A percentile compares a stretch with the other conserved stretches of the same genome.
These are phyloP conservation scores for Epirrhoe tristata DNA, from an alignment of 2,888 invertebrate species.

Conservation along the genomic window DNA sequence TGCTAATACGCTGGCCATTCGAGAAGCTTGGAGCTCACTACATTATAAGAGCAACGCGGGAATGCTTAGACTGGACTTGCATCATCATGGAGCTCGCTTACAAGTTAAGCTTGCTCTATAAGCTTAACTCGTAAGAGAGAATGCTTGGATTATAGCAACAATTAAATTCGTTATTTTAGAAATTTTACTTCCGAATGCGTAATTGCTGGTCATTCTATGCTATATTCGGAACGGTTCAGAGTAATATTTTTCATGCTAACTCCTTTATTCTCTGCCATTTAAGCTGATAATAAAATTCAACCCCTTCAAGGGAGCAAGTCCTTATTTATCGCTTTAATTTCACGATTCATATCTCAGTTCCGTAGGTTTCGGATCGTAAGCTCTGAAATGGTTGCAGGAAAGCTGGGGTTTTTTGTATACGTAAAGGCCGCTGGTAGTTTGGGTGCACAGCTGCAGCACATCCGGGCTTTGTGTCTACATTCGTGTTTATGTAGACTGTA, in stretches of 20 bases:
- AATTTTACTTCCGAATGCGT: neutral
- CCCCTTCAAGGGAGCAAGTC: slow-evolving; percentile 19
- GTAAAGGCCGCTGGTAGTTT: slow-evolving; percentile 47
- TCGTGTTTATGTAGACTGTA: slow-evolving; percentile 33
- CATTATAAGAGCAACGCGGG: slow-evolving; percentile 15
- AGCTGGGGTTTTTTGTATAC: slow-evolving; percentile 30
- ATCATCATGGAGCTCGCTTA: slow-evolving; percentile 13
- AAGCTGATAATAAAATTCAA: slow-evolving; percentile 52
- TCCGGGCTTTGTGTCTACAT: slow-evolving; percentile 60
- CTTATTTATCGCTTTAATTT: slow-evolving; percentile 36
- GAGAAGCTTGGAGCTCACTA: slow-evolving; percentile 14
- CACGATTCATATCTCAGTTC: slow-evolving; percentile 31
- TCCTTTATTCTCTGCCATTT: slow-evolving; percentile 9
- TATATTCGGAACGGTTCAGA: slow-evolving; percentile 3
- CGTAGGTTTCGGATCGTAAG: slow-evolving; percentile 30
- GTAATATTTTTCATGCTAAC: slow-evolving; percentile 15
- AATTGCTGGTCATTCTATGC: slow-evolving; percentile 7
- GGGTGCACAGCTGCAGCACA: slow-evolving; percentile 73
- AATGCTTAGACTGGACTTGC: slow-evolving; percentile 36
- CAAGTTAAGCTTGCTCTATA: too few species aligned
- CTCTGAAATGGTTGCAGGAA: slow-evolving; percentile 32
- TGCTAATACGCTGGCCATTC: slow-evolving; percentile 43
- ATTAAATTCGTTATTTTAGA: neutral
- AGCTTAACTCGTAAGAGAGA: neutral
- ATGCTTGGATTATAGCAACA: neutral